Evolutionary conservation across 2,113 vertebrate genomes (phyloP), one percentile per base, ranked within the genome.

Genomic region (Ictidomys tridecemlineatus): DNA sequence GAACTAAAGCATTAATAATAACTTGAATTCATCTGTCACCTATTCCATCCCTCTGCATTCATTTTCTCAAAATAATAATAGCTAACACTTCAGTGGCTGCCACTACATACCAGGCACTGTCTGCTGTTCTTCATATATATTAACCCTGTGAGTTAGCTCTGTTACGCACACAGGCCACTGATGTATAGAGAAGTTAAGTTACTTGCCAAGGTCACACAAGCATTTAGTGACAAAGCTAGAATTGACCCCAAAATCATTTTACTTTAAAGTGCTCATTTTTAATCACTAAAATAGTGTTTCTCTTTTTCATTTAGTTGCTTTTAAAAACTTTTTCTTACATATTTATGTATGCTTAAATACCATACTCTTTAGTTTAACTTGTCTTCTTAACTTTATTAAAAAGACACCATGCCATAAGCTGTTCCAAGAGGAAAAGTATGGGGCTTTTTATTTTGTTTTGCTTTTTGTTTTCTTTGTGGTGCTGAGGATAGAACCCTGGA

Each of bases 321-420:
- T 88, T 56, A 17, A 94, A 91, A 4, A 1, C 56, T 24, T 69
- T 53, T 61, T 76, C 30, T 85, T 79, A 39, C 9, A 45, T 79
- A 42, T 80, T 79, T 74, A 74, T 80, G 17, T 74, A 37, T 63
- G 4, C 12, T 22, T 74, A 89, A 80, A 37, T 73, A 48, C 58
- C 65, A 56, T 39, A 39, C 37, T 77, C 61, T 92, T 85, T 30
- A 85, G 24, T 70, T 95, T 76, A 63, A n/a, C 28, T 74, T 89
- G 70, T 89, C 48, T 51, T 51, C 48, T 51, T 89, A 85, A 67
- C 34, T 89, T 79, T 92, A 70, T 89, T 94, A 28, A 92, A 84
- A 94, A 96, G 17, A 39, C n/a, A 51, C 72, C 37, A 80, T 89
- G 30, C 34, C 48, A 63, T 92, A 69, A 92, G 65, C 39, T 88